Evolutionary conservation across 2,888 invertebrate genomes (phyloP).

Genomic region (Pollenia angustigena): DNA sequence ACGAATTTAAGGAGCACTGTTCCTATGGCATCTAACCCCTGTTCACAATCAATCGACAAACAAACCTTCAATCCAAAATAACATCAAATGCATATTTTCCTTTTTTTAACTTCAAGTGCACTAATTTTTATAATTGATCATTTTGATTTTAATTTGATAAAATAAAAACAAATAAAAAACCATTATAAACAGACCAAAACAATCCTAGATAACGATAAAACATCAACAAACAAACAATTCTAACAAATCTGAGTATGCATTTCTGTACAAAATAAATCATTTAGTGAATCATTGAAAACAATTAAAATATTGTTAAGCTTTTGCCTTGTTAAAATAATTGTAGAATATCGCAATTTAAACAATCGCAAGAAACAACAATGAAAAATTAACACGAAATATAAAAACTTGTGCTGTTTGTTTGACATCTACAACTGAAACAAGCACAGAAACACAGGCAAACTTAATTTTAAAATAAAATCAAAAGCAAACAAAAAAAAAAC

Average conservation of each 20-base stretch:
- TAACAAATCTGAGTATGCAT: not conserved
- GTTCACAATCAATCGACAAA: too few species aligned
- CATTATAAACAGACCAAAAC: not conserved
- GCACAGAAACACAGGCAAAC: constrained; percentile 46
- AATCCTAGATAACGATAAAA: constrained; percentile 18
- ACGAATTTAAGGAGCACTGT: too few species aligned
- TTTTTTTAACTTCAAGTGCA: not conserved
- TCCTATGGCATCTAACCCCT: too few species aligned
- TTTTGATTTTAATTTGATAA: not conserved
- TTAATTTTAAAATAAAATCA: constrained; percentile 40
- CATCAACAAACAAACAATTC: not conserved
- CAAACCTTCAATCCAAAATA: too few species aligned
- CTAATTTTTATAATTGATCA: not conserved
- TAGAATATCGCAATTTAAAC: not conserved
- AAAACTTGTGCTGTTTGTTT: constrained; percentile 43
- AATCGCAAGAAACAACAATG: constrained; percentile 36
- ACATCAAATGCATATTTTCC: too few species aligned
- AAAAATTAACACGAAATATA: constrained; percentile 56
- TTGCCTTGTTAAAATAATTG: constrained; percentile 56
- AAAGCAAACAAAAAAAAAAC: too few species aligned
- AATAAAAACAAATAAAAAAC: not conserved
- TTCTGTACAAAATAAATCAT: constrained; percentile 56
- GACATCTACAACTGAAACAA: constrained; percentile 42
- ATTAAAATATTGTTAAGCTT: constrained; percentile 63
- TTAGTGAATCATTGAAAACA: constrained; percentile 67